A percentile compares a stretch with the other conserved stretches of the same genome.
Conservation (phyloP, 2,113 vertebrate species). For the Erinaceus europaeus region DNA sequence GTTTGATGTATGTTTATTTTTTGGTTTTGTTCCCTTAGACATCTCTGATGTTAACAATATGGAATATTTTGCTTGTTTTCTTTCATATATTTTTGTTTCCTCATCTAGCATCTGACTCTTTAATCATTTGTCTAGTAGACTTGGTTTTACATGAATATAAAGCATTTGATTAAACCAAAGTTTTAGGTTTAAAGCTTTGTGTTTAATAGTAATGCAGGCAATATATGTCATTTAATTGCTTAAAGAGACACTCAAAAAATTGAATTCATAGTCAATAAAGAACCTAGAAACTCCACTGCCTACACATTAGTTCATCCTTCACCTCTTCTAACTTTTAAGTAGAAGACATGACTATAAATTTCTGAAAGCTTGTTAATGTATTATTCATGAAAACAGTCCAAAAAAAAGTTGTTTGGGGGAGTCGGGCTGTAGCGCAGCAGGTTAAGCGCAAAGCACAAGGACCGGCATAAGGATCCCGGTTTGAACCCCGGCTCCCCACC, state of each 20-base stretch:
- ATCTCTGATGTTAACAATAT: too few species aligned
- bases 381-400: constrained; percentile 48
- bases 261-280: constrained; percentile 11
- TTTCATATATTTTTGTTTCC: too few species aligned
- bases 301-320: constrained; percentile 27
- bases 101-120: too few species aligned
- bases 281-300: constrained; percentile 10
- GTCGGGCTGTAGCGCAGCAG: too few species aligned
- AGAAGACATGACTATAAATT: constrained; percentile 56
- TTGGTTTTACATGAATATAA: constrained; percentile 2
- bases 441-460: too few species aligned
- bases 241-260: neutral
- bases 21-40: too few species aligned
- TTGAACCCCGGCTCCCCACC: too few species aligned
- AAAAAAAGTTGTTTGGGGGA: constrained; percentile 30
- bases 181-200: constrained; percentile 22
- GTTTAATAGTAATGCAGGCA: neutral
- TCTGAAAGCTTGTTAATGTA: constrained; percentile 58
- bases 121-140: too few species aligned
- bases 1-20: too few species aligned
- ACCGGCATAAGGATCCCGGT: too few species aligned
- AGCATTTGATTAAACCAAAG: neutral
- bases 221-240: constrained; percentile 12
- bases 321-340: constrained; percentile 37
- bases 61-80: too few species aligned